These are phyloP conservation scores for Crepidodera aurea DNA, from an alignment of 2,888 invertebrate genomes.

Conservation along the genomic window DNA sequence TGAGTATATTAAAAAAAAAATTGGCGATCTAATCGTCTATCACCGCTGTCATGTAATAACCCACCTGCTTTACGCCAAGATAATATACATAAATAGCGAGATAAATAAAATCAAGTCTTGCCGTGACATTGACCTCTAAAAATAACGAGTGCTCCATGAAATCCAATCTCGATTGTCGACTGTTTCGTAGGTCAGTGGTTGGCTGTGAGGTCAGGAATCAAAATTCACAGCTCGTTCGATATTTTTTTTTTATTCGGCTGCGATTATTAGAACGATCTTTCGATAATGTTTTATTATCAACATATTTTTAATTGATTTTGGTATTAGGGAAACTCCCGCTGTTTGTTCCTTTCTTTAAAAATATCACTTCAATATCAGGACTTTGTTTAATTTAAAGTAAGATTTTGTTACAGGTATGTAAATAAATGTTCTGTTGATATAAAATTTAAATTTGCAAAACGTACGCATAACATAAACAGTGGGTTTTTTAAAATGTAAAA, in stretches of 20 bases:
- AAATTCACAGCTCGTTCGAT: conserved; percentile 14
- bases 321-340: too few relatives aligned
- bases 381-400: too few relatives aligned
- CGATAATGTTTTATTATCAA: background rate
- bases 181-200: conserved; percentile 24
- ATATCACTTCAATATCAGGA: too few relatives aligned
- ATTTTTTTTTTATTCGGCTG: background rate
- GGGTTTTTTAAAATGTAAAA: too few relatives aligned
- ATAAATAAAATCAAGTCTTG: conserved; percentile 26
- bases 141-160: conserved; percentile 24
- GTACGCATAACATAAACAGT: too few relatives aligned
- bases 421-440: too few relatives aligned
- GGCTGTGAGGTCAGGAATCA: conserved; percentile 24
- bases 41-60: background rate
- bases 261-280: background rate
- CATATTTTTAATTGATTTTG: background rate
- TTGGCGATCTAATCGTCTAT: background rate
- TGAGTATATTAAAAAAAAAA: background rate
- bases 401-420: too few relatives aligned
- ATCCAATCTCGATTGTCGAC: conserved; percentile 18
- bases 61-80: conserved; percentile 18
- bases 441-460: too few relatives aligned
- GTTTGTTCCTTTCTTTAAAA: too few relatives aligned
- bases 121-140: conserved; percentile 31
- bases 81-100: conserved; percentile 30